Evolutionary conservation across 92 coral and sea anemone species (phyloP), one percentile per base, ranked within the genome.

Genomic region (Meandrina meandrites): DNA sequence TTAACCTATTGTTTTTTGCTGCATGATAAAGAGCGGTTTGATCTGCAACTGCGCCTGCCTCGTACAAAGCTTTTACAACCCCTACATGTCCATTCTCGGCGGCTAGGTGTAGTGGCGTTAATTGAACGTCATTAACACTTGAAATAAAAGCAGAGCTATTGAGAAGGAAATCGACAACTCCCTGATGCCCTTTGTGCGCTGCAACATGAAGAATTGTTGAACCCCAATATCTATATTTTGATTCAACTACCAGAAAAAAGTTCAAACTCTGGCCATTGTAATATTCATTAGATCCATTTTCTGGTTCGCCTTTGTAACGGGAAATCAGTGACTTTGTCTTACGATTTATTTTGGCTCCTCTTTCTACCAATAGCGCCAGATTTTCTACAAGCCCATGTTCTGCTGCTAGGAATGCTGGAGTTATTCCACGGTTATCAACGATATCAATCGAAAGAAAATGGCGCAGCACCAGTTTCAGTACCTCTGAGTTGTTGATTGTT

Each of bases 391-490:
- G 80, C 21, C 97, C 92, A 51, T 73, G 86, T 12, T 86, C 62
- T 67, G 92, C 95, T 17, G 97, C 94, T 32, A 89, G 73, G 75
- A 92, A 81, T 72, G 97, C 95, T 21, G 97, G 97, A 12, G 95
- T 94, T 12, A 81, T 78, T 37, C 92, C 92, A 8, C 51, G 68
- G 6, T 19, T 72, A 48, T 94, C 94, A 17, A 22, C 50, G 60
- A 79, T 36, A 48, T 92, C 95, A 14, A 90, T 79, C 30, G 21
- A 35, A 18, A 73, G 77, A 8, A 92, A 92, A 70, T 84, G 84
- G 0, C 56, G 88, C 5, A 87, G 36, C 14, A 94, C 79, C 6
- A 88, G 81, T 30, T 81, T 45, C 17, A 88, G 79, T 5, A 87
- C 87, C 47, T 78, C 74, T 6, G 91, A 51, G 13, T 50, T 86